Evolutionary conservation across 2,797 vertebrate genomes (phyloP).

Genomic region (Emydoidea blandingii): DNA sequence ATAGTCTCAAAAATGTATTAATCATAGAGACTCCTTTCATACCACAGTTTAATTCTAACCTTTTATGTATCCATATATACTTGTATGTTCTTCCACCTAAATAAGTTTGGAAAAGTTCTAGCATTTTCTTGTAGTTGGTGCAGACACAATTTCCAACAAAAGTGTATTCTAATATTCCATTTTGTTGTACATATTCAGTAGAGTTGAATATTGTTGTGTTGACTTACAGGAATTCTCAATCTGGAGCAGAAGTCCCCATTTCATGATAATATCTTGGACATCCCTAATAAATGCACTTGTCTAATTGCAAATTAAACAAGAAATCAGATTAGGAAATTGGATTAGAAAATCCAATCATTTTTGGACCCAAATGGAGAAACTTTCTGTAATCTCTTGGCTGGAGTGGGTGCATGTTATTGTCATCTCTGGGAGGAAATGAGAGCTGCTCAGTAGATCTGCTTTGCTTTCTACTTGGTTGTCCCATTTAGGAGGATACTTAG

Average conservation of each 20-base stretch:
- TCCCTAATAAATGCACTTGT: not conserved
- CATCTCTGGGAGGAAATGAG: not conserved
- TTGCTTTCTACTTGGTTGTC: not conserved
- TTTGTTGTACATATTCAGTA: not conserved
- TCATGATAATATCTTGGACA: not conserved
- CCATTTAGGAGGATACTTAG: not conserved
- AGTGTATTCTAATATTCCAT: rapidly evolving
- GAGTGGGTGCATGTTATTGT: rapidly evolving
- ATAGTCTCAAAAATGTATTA: too few relatives aligned
- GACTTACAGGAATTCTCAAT: not conserved
- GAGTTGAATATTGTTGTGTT: not conserved
- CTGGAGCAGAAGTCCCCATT: not conserved
- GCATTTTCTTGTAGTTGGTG: not conserved
- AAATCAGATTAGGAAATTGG: too few relatives aligned
- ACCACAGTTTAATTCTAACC: not conserved
- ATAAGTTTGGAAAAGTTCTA: not conserved
- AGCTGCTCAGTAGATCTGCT: not conserved
- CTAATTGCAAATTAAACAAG: not conserved
- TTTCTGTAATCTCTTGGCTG: not conserved
- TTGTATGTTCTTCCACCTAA: not conserved
- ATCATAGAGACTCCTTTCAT: not conserved
- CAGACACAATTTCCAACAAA: not conserved
- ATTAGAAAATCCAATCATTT: not conserved
- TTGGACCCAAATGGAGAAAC: not conserved
- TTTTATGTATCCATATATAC: not conserved